These are phyloP conservation scores for Trinectes maculatus DNA, from an alignment of 2,113 vertebrate species.

Conservation along the genomic window DNA sequence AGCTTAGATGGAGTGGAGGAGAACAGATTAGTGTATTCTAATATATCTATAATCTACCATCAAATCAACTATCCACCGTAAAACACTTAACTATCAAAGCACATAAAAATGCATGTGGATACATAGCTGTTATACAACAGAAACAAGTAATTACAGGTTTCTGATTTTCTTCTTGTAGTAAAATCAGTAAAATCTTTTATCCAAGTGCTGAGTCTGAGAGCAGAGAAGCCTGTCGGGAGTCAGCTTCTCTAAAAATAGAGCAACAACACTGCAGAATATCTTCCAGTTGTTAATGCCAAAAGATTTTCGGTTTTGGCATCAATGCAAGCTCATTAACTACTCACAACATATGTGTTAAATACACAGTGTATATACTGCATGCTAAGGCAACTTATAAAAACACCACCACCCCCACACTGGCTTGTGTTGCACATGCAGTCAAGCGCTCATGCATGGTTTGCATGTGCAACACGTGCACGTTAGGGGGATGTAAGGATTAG, in stretches of 20 bases:
- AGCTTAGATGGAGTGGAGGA: neutral
- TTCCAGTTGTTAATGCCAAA: slow-evolving; percentile 6
- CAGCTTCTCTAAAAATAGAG: slow-evolving; percentile 35
- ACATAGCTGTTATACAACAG: neutral
- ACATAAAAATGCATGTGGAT: neutral
- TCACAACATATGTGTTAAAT: slow-evolving; percentile 5
- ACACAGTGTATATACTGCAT: neutral
- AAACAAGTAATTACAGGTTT: neutral
- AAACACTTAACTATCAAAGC: neutral
- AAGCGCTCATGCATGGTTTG: slow-evolving; percentile 30
- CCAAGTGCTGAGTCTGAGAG: slow-evolving; percentile 14
- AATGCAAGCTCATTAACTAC: slow-evolving; percentile 18
- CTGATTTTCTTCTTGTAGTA: slow-evolving; percentile 8
- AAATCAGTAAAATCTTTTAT: slow-evolving; percentile 18
- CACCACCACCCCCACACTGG: slow-evolving; percentile 1
- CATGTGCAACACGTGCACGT: slow-evolving; percentile 40
- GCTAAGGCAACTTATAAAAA: slow-evolving; percentile 10
- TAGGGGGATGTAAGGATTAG: slow-evolving; percentile 19
- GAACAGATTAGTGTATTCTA: neutral
- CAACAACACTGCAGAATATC: slow-evolving; percentile 22
- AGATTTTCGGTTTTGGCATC: slow-evolving; percentile 26
- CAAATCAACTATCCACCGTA: neutral
- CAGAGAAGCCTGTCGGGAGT: slow-evolving; percentile 3
- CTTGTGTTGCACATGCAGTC: slow-evolving; percentile 21
- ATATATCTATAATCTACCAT: neutral